A percentile compares a stretch with the other conserved stretches of the same genome.
phyloP scores from a whole-genome alignment of 2,888 invertebrate species.

The Idaea biselata region DNA sequence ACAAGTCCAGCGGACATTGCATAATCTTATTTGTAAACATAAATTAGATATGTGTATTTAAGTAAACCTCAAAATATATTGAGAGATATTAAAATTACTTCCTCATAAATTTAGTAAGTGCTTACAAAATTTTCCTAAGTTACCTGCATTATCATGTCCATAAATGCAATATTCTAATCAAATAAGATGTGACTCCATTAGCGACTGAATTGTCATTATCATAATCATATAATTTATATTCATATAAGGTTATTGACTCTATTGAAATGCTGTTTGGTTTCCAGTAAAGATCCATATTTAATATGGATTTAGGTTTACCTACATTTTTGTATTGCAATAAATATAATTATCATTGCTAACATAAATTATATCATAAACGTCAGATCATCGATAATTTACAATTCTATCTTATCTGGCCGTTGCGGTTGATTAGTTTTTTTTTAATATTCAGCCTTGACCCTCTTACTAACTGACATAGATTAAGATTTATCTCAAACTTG shows the following conservation, averaged over 20 bases:
- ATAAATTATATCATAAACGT: background rate
- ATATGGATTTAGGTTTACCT: background rate
- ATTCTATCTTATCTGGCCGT: background rate
- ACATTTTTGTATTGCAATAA: background rate
- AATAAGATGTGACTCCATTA: background rate
- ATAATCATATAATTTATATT: constrained; percentile 6
- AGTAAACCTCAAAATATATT: background rate
- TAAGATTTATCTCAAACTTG: constrained; percentile 10
- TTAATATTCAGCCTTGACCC: constrained; percentile 36
- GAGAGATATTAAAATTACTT: background rate
- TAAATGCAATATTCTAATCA: background rate
- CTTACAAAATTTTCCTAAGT: background rate
- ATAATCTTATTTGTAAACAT: constrained; percentile 14
- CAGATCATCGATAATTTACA: background rate
- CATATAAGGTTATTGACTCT: background rate
- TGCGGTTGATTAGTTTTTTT: background rate
- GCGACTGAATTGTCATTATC: constrained; percentile 4
- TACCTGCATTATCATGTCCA: background rate
- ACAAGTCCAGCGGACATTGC: constrained; percentile 23
- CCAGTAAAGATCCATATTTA: background rate
- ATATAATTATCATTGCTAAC: background rate
- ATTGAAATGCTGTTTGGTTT: background rate
- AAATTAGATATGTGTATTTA: background rate
- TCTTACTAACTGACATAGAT: constrained; percentile 32
- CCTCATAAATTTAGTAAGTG: background rate